Base-by-base conservation (phyloP, 2,888 invertebrate genomes). In the Cephus pulcher region DNA sequence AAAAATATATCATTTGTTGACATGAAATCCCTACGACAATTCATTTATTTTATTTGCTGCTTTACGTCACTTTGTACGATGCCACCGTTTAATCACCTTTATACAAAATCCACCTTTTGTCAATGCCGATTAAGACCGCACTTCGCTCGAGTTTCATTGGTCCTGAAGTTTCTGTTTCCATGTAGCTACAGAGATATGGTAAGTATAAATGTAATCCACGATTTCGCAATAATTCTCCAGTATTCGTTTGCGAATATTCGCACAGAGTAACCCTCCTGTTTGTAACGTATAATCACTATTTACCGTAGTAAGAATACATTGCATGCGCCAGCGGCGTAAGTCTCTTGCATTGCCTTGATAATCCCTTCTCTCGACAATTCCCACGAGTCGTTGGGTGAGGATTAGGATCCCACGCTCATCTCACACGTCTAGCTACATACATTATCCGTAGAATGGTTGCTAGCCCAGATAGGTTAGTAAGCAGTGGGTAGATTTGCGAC, bases 1-100 rank as follows among this genome's bases (percentile, higher is more conserved):
- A 88, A 88, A 88, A 88, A 88, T 88, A 88, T 88, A 88, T 88
- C 87, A 88, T 88, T 88, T 88, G 88, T 88, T 88, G 88, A 88
- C 88, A 88, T 88, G 88, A 88, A 88, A 56, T 56, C 23, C 23
- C 23, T 23, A 9, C 23, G 56, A 56, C 0, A 1, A 9, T 23
- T 56, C 56, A 23, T 56, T 56, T 9, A 6, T 23, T 56, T 23
- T 56, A 56, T 23, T 56, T 2, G 23, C 9, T 9, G 23, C 23
- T 56, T 9, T 2, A 9, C 56, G 56, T 56, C 9, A 0, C 15
- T 23, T 56, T 9, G 1, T 2, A 23, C 23, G 56, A 56, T 23
- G 6, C 56, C 23, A 23, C 23, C 23, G 56, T 0, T 9, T 23
- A 23, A 40, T 23, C 23, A 56, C 2, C 56, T 23, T 56, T 56